Evolutionary conservation across 2,888 invertebrate species (phyloP).

Genomic region (Exocentrus adspersus): DNA sequence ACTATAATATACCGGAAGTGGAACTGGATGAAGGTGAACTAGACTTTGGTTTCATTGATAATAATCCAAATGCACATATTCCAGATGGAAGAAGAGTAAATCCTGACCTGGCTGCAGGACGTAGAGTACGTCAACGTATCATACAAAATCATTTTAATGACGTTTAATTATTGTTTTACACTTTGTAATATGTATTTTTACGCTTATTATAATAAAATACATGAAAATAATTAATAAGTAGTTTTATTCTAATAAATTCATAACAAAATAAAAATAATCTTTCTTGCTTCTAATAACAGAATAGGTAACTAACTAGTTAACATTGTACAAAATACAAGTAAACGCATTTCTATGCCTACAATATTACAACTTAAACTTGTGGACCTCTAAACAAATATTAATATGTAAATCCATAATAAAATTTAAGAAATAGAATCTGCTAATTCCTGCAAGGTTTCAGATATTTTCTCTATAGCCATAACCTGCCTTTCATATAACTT

Average conservation of each 20-base stretch:
- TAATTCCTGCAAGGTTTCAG: background rate
- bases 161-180: no score
- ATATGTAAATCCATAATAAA: background rate
- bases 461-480: background rate
- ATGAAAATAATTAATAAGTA: no score
- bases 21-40: background rate
- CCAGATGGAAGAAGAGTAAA: background rate
- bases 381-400: background rate
- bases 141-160: no score
- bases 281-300: no score
- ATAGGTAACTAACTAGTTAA: no score
- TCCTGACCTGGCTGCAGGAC: background rate
- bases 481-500: background rate
- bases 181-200: no score
- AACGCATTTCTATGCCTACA: no score
- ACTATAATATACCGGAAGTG: slow-evolving; percentile 17
- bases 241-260: no score
- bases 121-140: background rate
- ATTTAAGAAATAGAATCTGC: background rate
- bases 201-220: no score
- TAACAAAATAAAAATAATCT: no score
- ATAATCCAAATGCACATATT: background rate
- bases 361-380: no score
- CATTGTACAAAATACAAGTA: no score
- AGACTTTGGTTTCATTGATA: background rate